Conservation (phyloP, 92 coral and sea anemone species). For the Diadumene lineata region DNA sequence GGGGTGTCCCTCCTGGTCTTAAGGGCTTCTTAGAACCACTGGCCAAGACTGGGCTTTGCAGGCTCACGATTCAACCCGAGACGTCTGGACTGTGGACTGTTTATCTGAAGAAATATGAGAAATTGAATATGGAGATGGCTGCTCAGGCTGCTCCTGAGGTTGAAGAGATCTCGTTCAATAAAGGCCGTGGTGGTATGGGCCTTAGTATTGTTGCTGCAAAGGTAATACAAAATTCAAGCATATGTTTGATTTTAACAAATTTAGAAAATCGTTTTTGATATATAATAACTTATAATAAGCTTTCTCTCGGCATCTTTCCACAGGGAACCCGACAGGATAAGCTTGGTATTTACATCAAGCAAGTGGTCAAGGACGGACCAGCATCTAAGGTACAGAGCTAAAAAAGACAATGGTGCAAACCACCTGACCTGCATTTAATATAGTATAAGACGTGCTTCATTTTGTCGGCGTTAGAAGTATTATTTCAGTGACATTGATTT, state of each 20-base stretch:
- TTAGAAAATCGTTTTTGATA: too few relatives aligned
- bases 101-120: slow-evolving; percentile 55
- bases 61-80: slow-evolving; percentile 77
- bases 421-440: neutral
- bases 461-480: too few relatives aligned
- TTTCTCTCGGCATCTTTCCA: too few relatives aligned
- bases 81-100: slow-evolving; percentile 95
- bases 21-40: slow-evolving; percentile 91
- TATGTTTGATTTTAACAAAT: too few relatives aligned
- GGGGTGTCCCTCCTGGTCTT: slow-evolving; percentile 96
- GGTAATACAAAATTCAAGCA: slow-evolving; percentile 68
- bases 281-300: too few relatives aligned
- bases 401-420: too few relatives aligned
- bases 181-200: slow-evolving; percentile 99
- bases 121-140: slow-evolving; percentile 7
- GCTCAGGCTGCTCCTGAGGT: slow-evolving; percentile 65
- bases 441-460: too few relatives aligned
- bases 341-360: slow-evolving; percentile 94
- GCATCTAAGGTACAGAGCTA: slow-evolving; percentile 95
- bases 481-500: too few relatives aligned
- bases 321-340: slow-evolving; percentile 91
- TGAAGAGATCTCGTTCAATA: slow-evolving; percentile 80
- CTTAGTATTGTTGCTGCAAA: slow-evolving; percentile 99
- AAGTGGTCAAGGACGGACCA: slow-evolving; percentile 92
- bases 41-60: slow-evolving; percentile 83